Conservation (phyloP, 2,797 vertebrate genomes). For the Clarias laeviceps region DNA sequence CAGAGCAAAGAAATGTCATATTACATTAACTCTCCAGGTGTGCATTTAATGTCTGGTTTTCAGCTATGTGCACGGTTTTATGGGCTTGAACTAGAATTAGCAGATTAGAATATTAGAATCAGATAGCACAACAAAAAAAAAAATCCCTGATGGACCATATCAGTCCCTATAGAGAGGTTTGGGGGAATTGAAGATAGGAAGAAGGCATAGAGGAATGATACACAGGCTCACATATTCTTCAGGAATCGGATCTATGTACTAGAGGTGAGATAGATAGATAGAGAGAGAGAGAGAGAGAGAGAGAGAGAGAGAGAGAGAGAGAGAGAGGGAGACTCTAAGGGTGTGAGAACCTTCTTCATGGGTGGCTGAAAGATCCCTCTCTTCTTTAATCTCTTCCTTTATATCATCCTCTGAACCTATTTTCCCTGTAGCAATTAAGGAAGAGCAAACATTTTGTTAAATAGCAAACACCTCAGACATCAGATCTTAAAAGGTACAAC, state of each 20-base stretch:
- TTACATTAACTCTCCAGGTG: background rate
- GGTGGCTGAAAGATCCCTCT: conserved; percentile 83
- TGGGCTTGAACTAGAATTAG: background rate
- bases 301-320: background rate
- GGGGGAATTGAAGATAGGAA: conserved; percentile 27
- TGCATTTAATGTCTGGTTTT: background rate
- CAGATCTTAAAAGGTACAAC: background rate
- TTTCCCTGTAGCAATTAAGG: conserved; percentile 77
- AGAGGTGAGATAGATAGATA: background rate
- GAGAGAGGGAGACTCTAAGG: conserved; percentile 41
- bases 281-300: background rate
- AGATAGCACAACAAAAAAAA: background rate
- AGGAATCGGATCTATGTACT: conserved; percentile 1
- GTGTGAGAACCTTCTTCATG: conserved; percentile 84
- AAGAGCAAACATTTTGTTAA: conserved; percentile 18
- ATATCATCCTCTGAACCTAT: conserved; percentile 85
- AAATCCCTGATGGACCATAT: background rate
- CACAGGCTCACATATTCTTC: background rate
- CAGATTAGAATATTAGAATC: background rate
- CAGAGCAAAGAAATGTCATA: background rate
- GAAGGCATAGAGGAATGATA: conserved; percentile 39
- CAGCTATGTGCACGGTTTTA: background rate
- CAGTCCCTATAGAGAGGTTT: background rate
- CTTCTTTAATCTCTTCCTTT: conserved; percentile 91
- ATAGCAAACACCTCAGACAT: background rate